Evolutionary conservation across 2,113 vertebrate species (phyloP).

Genomic region (Sander lucioperca): DNA sequence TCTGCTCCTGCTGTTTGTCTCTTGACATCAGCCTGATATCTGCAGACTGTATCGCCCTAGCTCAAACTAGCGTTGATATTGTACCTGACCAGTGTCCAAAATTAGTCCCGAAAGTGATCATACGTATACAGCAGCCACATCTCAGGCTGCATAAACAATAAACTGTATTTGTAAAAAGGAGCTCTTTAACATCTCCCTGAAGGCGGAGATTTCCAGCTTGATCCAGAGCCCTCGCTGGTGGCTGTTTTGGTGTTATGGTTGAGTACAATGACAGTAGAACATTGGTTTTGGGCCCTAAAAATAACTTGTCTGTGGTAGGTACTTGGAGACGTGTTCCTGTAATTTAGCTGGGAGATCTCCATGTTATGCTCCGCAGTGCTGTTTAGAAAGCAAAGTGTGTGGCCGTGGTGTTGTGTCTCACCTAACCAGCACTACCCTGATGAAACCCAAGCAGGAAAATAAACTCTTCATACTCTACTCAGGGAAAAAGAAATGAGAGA

Average conservation of each 20-base stretch:
- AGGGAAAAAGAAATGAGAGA: constrained; percentile 39
- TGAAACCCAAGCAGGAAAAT: constrained; percentile 53
- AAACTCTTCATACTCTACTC: constrained; percentile 18
- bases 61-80: not conserved
- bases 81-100: not conserved
- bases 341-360: constrained; percentile 70
- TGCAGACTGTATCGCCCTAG: not conserved
- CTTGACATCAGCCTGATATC: constrained; percentile 9
- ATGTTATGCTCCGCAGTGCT: constrained; percentile 44
- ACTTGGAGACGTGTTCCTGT: constrained; percentile 68
- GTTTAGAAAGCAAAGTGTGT: constrained; percentile 65
- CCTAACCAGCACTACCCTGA: constrained; percentile 55
- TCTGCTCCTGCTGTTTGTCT: constrained; percentile 9
- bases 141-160: not conserved
- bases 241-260: constrained; percentile 64
- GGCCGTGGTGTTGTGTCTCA: constrained; percentile 58
- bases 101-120: not conserved
- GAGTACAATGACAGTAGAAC: constrained; percentile 77
- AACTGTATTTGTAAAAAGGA: not conserved
- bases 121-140: not conserved
- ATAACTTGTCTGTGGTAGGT: constrained; percentile 81
- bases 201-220: constrained; percentile 17
- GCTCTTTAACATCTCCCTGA: constrained; percentile 2
- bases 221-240: constrained; percentile 37
- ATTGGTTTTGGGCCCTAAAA: constrained; percentile 76